Evolutionary conservation across 2,797 vertebrate species (phyloP).

Genomic region (Danio albolineatus): DNA sequence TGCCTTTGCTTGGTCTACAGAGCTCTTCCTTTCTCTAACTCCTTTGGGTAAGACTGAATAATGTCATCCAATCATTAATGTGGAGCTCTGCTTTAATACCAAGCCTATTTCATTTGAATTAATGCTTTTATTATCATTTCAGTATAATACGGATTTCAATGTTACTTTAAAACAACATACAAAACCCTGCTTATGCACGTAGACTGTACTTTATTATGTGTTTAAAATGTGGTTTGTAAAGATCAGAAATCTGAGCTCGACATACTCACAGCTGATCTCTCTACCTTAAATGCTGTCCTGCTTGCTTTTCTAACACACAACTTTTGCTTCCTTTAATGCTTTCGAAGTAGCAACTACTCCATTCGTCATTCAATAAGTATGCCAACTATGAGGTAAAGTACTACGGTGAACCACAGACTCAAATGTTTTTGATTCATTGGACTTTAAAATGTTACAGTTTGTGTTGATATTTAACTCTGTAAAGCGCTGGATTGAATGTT

Average conservation of each 20-base stretch:
- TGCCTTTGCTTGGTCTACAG: constrained; percentile 81
- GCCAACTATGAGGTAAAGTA: constrained; percentile 87
- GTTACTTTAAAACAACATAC: neutral
- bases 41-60: constrained; percentile 92
- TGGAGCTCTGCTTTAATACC: constrained; percentile 40
- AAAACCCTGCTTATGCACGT: constrained; percentile 14
- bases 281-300: constrained; percentile 34
- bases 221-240: constrained; percentile 7
- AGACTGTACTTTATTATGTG: neutral
- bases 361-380: constrained; percentile 89
- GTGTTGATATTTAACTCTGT: neutral
- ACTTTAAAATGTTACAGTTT: neutral
- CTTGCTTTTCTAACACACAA: constrained; percentile 73
- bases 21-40: constrained; percentile 95
- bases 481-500: neutral
- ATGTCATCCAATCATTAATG: constrained; percentile 16
- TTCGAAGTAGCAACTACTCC: constrained; percentile 87
- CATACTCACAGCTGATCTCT: neutral
- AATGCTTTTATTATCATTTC: constrained; percentile 7
- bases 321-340: constrained; percentile 81
- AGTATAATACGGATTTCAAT: neutral
- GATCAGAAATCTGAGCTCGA: neutral
- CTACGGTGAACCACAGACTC: constrained; percentile 29
- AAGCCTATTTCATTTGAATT: neutral
- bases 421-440: neutral